phyloP scores from a whole-genome alignment of 2,113 vertebrate genomes.

The Craseonycteris thonglongyai region DNA sequence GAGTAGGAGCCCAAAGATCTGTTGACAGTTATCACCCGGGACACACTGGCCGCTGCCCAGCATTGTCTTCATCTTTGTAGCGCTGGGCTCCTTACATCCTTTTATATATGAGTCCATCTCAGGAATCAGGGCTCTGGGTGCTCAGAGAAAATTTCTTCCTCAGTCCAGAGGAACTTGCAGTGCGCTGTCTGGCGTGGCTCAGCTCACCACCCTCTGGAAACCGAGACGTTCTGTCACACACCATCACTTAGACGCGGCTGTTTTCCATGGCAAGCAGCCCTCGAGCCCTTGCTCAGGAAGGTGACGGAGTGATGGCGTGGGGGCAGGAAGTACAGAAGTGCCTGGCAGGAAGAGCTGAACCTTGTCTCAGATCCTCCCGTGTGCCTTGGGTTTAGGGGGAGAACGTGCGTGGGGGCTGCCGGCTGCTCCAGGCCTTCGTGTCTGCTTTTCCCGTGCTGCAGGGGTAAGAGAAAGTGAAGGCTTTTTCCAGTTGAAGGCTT shows the following conservation, averaged over 20 bases:
- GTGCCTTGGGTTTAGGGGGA: not conserved
- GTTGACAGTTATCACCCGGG: not conserved
- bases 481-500: conserved; percentile 34
- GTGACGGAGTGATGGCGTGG: not conserved
- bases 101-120: not conserved
- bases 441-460: not conserved
- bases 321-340: not conserved
- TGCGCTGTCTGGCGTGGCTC: not conserved
- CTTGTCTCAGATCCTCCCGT: not conserved
- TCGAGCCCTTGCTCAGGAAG: not conserved
- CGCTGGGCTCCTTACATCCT: rapidly evolving
- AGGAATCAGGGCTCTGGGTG: not conserved
- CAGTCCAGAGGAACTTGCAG: not conserved
- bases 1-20: not conserved
- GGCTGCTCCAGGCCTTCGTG: not conserved
- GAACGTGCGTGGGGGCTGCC: not conserved
- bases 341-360: not conserved
- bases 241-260: not conserved
- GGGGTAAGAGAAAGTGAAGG: not conserved
- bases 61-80: not conserved
- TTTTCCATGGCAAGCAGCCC: conserved; percentile 14
- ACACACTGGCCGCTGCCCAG: not conserved
- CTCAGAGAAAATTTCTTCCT: not conserved
- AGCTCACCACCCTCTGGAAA: not conserved
- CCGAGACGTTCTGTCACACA: not conserved